A percentile compares a stretch with the other conserved stretches of the same genome.
phyloP scores from a whole-genome alignment of 2,113 vertebrate species.

The Ifrita kowaldi region DNA sequence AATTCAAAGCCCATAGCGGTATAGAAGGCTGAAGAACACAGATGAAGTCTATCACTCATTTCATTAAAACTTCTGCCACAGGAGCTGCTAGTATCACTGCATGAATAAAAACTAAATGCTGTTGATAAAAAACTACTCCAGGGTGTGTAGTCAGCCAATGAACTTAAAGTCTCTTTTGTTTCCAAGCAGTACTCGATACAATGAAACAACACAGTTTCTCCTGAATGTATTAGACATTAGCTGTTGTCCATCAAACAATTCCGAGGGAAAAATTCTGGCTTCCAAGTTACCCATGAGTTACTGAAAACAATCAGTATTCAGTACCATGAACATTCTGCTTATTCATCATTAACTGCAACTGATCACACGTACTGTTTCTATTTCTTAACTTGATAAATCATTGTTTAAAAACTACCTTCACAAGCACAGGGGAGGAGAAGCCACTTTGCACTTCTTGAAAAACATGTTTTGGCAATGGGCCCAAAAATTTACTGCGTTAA shows the following conservation, averaged over 20 bases:
- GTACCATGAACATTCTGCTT: background rate
- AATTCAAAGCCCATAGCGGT: background rate
- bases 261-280: background rate
- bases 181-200: background rate
- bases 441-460: background rate
- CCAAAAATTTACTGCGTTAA: background rate
- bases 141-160: background rate
- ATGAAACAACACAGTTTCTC: background rate
- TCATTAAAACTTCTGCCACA: background rate
- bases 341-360: background rate
- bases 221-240: background rate
- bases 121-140: constrained; percentile 8
- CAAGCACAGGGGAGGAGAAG: background rate
- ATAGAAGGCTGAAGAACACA: background rate
- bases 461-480: background rate
- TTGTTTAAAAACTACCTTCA: constrained; percentile 12
- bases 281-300: background rate
- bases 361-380: background rate
- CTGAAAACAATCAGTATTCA: background rate
- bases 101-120: background rate
- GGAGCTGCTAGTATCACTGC: background rate
- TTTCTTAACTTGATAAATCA: background rate
- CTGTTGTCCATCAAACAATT: background rate
- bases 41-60: background rate
- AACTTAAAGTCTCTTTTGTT: background rate